Evolutionary conservation across 2,797 vertebrate genomes (phyloP), one percentile per base, ranked within the genome.

Genomic region (Hoplostethus atlanticus): DNA sequence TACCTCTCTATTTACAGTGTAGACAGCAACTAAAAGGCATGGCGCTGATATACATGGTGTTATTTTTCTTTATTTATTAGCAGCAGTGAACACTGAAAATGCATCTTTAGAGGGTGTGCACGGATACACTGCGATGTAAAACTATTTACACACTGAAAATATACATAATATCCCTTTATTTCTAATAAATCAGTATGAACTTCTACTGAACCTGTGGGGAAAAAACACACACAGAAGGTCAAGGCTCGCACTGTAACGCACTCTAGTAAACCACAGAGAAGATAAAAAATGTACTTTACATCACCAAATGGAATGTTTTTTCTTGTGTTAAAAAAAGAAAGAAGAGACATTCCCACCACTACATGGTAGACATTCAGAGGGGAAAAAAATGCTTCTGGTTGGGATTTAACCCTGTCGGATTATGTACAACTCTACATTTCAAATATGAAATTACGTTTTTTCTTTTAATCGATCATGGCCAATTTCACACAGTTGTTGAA

Each of bases 221-320:
- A 61, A 84, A 82, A 87, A 88, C 57, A 69, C 77, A 21, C 21
- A 21, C 21, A 21, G 21, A 80, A 68, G 59, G 71, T 54, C 38
- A 61, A 73, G 68, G 71, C 73, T 55, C 71, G 63, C 63, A 81
- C 63, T 69, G 44, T 28, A 69, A 57, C 74, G 77, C 61, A 65
- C 36, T 30, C 31, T 62, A 71, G 78, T 76, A 51, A 74, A 80
- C 66, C 66, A 67, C 73, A 76, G 57, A 47, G 61, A 69, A 86
- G 80, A 80, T 83, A 68, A 68, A 85, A 73, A 84, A 64, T 58
- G 38, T 68, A 77, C 79, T 75, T 56, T 74, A 85, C 71, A 77
- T 87, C 71, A 87, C 73, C 77, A 83, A 81, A 83, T 76, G 77
- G 85, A 86, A 86, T 91, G 82, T 84, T 57, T 56, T 68, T 36